A percentile compares a stretch with the other conserved stretches of the same genome.
Conservation (phyloP, 2,113 vertebrate genomes). For the Archilochus colubris region DNA sequence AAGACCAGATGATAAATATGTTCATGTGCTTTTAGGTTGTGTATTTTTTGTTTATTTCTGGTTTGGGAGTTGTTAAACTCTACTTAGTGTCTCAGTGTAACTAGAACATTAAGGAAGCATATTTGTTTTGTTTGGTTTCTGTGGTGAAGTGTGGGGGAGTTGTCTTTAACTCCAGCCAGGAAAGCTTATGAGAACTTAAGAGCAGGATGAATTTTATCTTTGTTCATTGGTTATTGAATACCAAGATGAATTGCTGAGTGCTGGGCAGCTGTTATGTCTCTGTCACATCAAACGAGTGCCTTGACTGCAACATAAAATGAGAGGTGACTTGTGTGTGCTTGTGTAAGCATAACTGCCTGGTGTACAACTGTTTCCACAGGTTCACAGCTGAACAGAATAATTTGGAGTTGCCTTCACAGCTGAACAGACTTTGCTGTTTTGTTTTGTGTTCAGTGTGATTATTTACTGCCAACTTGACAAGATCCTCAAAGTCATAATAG, state of each 20-base stretch:
- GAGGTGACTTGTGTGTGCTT: not conserved
- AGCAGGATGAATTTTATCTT: not conserved
- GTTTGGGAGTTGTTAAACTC: not conserved
- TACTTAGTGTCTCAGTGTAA: not conserved
- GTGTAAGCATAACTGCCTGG: not conserved
- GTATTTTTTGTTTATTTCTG: not conserved
- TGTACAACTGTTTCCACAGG: not conserved
- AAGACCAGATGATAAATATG: not conserved
- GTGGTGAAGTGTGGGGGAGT: slow-evolving; percentile 33
- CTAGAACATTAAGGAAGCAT: not conserved
- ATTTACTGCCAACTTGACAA: not conserved
- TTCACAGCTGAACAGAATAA: not conserved
- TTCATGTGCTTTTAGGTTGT: not conserved
- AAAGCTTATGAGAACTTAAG: not conserved
- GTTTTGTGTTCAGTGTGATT: not conserved
- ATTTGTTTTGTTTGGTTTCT: slow-evolving; percentile 48
- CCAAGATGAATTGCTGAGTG: not conserved
- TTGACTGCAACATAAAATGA: not conserved
- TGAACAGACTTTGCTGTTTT: not conserved
- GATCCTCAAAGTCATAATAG: not conserved
- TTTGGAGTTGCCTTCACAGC: not conserved
- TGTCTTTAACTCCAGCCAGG: not conserved
- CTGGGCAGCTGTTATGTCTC: not conserved
- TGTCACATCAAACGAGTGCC: not conserved
- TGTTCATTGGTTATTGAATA: not conserved